These are phyloP conservation scores for Drosophila navojoa DNA, from an alignment of 1,140 invertebrate species.

Conservation along the genomic window DNA sequence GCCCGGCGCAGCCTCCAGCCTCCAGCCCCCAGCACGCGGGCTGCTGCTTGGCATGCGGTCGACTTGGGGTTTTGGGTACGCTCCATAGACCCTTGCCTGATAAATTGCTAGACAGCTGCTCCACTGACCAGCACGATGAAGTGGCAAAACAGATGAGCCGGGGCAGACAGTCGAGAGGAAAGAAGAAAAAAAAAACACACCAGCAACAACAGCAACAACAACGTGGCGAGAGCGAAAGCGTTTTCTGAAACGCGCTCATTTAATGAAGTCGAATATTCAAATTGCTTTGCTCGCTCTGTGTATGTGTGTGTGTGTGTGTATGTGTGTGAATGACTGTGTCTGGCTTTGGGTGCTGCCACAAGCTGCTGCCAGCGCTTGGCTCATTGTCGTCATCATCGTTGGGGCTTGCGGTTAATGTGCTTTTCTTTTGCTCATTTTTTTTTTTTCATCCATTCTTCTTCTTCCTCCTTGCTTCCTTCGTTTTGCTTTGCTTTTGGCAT, in stretches of 20 bases:
- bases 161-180: slow-evolving; percentile 6
- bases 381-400: slow-evolving; percentile 50
- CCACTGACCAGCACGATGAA: slow-evolving; percentile 47
- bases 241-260: slow-evolving; percentile 32
- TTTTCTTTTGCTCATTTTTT: not conserved
- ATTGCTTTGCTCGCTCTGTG: slow-evolving; percentile 31
- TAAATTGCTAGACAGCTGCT: slow-evolving; percentile 54
- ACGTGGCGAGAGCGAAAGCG: slow-evolving; percentile 18
- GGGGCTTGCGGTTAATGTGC: slow-evolving; percentile 46
- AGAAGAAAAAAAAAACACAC: slow-evolving; percentile 2
- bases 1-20: not conserved
- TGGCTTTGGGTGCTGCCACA: not conserved
- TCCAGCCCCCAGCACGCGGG: not conserved
- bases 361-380: slow-evolving; percentile 23
- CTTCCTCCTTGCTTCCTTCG: slow-evolving; percentile 1
- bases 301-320: slow-evolving; percentile 1
- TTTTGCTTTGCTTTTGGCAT: slow-evolving; percentile 19
- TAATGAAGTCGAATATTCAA: slow-evolving; percentile 80
- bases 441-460: not conserved
- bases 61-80: slow-evolving; percentile 18
- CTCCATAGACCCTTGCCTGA: slow-evolving; percentile 36
- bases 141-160: slow-evolving; percentile 53
- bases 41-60: slow-evolving; percentile 37
- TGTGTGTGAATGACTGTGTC: not conserved
- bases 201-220: slow-evolving; percentile 23